These are phyloP conservation scores for Phyllostomus discolor DNA, from an alignment of 2,113 vertebrate species.

Conservation along the genomic window DNA sequence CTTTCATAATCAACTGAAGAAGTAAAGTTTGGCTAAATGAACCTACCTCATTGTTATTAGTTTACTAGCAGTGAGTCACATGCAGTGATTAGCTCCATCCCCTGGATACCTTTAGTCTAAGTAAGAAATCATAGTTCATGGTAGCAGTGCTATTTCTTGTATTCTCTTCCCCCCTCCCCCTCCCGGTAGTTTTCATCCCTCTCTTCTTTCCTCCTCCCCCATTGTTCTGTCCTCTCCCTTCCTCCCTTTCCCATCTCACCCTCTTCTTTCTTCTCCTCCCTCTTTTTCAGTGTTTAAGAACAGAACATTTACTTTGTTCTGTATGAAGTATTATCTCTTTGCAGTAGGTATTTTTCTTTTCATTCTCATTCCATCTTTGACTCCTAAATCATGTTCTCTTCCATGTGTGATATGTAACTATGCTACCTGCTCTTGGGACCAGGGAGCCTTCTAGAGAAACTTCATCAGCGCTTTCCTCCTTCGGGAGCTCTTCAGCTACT, in stretches of 20 bases:
- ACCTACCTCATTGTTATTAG: background rate
- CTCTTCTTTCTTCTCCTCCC: background rate
- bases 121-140: slow-evolving; percentile 43
- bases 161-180: background rate
- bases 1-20: background rate
- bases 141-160: slow-evolving; percentile 45
- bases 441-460: background rate
- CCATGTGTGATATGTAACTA: background rate
- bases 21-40: background rate
- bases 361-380: background rate
- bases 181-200: no score
- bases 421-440: background rate
- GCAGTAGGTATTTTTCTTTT: background rate
- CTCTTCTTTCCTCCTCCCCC: background rate
- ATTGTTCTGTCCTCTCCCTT: background rate
- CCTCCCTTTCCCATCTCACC: background rate
- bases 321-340: background rate
- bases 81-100: background rate
- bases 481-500: background rate
- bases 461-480: background rate
- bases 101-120: slow-evolving; percentile 26
- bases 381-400: background rate
- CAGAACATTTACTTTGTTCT: background rate
- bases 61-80: background rate
- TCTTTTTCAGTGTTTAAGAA: background rate